Base-by-base conservation (phyloP, 2,113 vertebrate species). In the Nyctibius bracteatus region DNA sequence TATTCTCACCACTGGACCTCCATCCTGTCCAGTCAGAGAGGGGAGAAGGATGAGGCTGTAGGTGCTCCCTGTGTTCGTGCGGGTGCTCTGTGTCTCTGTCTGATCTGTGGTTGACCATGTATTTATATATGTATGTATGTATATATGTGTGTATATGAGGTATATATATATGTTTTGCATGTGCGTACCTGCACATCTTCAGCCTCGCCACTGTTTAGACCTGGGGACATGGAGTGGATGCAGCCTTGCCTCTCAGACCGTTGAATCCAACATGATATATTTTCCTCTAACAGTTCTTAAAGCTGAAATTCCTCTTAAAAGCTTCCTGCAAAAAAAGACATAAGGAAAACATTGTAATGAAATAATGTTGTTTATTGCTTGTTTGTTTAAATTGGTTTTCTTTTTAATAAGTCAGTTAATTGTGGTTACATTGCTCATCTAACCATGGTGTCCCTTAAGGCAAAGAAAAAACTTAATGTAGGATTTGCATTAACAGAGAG, bases 321-420 rank as follows among this genome's bases (percentile, higher is more conserved):
- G 2, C n/a, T 70, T 16, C 9, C 12, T 35, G 4, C 0, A 35
- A 35, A 41, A 63, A 62, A 47, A 57, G 12, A 27, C 7, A 12
- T 25, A 44, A 77, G 17, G 28, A 49, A 51, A 72, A 14, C 6
- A 28, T 12, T 62, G 8, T 54, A 86, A 57, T 59, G 24, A 91
- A 88, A 70, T 62, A 33, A 63, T 52, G 41, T 37, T 75, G 8
- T 43, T 80, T 92, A 86, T 61, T 73, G 2, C 18, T 47, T 63
- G 13, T 15, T 79, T 72, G 17, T 81, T 89, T 62, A 77, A 81
- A 55, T 84, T 66, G 5, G 7, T 92, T 93, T 91, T 63, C 59
- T 92, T 90, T 93, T 86, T 79, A 80, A 75, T 94, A 80, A 58
- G 18, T 33, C 12, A 55, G 33, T 77, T 83, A 72, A 86, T 61